These are phyloP conservation scores for Ophion ventricosus DNA, from an alignment of 2,888 invertebrate genomes.

Conservation along the genomic window DNA sequence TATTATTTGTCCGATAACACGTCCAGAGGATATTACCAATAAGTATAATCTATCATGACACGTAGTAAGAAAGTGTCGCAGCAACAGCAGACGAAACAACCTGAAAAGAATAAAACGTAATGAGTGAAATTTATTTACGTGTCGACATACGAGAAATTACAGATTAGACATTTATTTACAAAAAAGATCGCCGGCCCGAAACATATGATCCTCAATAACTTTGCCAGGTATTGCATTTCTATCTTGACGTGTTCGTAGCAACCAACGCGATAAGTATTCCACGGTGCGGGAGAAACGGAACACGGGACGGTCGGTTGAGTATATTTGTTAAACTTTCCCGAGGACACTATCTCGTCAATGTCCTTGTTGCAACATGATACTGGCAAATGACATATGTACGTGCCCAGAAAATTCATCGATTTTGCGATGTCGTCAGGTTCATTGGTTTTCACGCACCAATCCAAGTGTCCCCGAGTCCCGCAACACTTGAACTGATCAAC, in stretches of 20 bases:
- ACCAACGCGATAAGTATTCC: slow-evolving; percentile 65
- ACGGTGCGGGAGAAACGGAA: slow-evolving; percentile 57
- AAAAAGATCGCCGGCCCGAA: slow-evolving; percentile 60
- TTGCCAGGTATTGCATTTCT: slow-evolving; percentile 67
- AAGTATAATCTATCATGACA: background rate
- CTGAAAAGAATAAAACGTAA: slow-evolving; percentile 62
- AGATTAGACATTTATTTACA: slow-evolving; percentile 52
- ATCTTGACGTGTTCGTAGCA: slow-evolving; percentile 63
- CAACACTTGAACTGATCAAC: slow-evolving; percentile 68
- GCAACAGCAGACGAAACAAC: slow-evolving; percentile 55
- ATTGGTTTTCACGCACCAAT: slow-evolving; percentile 67
- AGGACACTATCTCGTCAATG: slow-evolving; percentile 34
- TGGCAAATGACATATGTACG: slow-evolving; percentile 65
- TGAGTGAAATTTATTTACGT: background rate
- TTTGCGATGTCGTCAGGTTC: slow-evolving; percentile 10
- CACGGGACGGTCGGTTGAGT: slow-evolving; percentile 24
- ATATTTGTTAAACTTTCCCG: slow-evolving; percentile 16
- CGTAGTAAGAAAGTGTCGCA: slow-evolving; percentile 37
- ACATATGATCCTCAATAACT: slow-evolving; percentile 61
- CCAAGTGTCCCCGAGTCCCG: slow-evolving; percentile 64
- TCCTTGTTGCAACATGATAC: slow-evolving; percentile 65
- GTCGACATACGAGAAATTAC: background rate
- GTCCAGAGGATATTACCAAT: background rate
- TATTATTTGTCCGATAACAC: background rate
- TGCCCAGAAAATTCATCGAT: slow-evolving; percentile 58